Base-by-base conservation (phyloP, 1,140 invertebrate genomes). In the Atopsyche davidsoni region DNA sequence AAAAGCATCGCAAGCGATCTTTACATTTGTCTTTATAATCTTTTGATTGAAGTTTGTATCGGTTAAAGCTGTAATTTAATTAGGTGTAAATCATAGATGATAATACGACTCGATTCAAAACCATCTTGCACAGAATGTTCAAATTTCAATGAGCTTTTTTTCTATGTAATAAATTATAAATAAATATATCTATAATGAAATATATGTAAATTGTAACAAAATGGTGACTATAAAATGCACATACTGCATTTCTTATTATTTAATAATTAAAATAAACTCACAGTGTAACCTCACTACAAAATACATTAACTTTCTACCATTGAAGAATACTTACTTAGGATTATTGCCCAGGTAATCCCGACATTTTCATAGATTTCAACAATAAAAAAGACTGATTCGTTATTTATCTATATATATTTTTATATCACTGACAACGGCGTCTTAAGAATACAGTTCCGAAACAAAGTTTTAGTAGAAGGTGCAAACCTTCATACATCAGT, bases 121-220 rank as follows among this genome's bases (percentile, higher is more conserved):
- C 46, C 56, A 58, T 58, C 47, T 57, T 54, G 56, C 56, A 58
- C 56, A 42, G 46, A 58, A 58, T 58, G 56, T 58, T 58, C 56
- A 58, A 58, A 58, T 58, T 58, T 54, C 48, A 49, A 58, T 54
- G 56, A 58, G 56, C 56, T 58, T 58, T 58, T 57, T 58, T 50
- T 58, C 51, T 54, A 58, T 50, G 43, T 50, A 57, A 57, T 41
- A 45, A 57, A 53, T n/a, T n/a, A 49, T 50, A 50, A 53, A 51
- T 44, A 24, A 53, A 51, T 51, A 56, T 53, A 52, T 57, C 49
- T 56, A 50, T 50, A 50, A 52, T 52, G 49, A 43, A 42, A 38
- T 57, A 50, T 53, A 46, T 51, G 51, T 52, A 57, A 53, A 34
- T 49, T 46, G 55, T 57, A 57, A 57, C 50, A 53, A 52, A 50